Conservation (phyloP, 1,140 invertebrate genomes). For the Bombus difficillimus region DNA sequence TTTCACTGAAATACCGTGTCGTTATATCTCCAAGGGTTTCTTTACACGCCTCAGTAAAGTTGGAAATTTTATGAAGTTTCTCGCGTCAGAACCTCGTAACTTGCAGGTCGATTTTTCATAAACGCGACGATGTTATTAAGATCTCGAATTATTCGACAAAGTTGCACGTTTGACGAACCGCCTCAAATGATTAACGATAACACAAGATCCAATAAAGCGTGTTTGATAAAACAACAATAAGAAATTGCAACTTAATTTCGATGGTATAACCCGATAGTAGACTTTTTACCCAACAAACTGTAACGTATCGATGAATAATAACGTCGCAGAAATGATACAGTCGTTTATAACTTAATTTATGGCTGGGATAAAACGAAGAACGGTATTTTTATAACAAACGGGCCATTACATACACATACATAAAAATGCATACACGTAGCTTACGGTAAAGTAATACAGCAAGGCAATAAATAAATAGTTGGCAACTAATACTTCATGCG, state of each 20-base stretch:
- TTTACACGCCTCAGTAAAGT: slow-evolving; percentile 11
- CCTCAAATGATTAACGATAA: neutral
- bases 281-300: too few relatives aligned
- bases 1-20: slow-evolving; percentile 2
- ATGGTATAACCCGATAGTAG: too few relatives aligned
- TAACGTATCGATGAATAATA: too few relatives aligned
- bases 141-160: neutral
- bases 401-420: neutral
- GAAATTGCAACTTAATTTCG: too few relatives aligned
- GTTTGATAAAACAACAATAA: too few relatives aligned
- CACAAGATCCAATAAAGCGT: neutral
- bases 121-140: neutral
- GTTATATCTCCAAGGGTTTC: neutral
- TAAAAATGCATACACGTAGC: neutral
- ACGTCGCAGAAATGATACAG: too few relatives aligned
- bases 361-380: neutral
- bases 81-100: slow-evolving; percentile 25
- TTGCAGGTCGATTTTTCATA: slow-evolving; percentile 31
- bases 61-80: slow-evolving; percentile 28
- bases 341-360: too few relatives aligned
- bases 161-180: neutral
- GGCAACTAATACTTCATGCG: neutral
- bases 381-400: neutral
- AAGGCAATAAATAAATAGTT: neutral
- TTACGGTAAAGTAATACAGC: neutral